These are phyloP conservation scores for Pardalotus punctatus DNA, from an alignment of 2,113 vertebrate species.

Conservation along the genomic window DNA sequence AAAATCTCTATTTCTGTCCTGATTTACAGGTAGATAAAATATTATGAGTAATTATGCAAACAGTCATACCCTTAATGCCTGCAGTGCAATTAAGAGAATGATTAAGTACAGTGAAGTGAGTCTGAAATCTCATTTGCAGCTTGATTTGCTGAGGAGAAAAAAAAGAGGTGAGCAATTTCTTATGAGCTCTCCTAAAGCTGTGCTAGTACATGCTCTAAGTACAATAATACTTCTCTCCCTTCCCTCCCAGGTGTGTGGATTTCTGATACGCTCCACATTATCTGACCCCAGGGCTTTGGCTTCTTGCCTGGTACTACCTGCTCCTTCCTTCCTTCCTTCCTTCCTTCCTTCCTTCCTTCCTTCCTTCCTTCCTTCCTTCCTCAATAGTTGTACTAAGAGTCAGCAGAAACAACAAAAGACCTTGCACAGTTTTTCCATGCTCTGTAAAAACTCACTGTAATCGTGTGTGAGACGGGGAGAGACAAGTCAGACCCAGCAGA, in stretches of 20 bases:
- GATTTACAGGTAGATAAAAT: neutral
- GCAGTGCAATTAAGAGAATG: neutral
- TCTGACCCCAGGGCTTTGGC: neutral
- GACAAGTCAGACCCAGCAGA: neutral
- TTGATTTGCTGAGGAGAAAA: neutral
- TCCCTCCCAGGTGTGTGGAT: neutral
- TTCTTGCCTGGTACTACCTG: neutral
- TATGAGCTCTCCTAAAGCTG: neutral
- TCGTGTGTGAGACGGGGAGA: neutral
- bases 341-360: neutral
- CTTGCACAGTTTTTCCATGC: neutral
- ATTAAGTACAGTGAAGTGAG: neutral
- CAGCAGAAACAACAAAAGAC: neutral
- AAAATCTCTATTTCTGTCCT: neutral
- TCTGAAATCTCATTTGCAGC: neutral
- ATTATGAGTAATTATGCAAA: neutral
- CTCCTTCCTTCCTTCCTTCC: too few species aligned
- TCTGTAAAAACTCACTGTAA: neutral
- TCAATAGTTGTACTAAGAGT: neutral
- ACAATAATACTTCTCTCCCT: neutral
- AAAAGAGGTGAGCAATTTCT: neutral
- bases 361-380: too few species aligned
- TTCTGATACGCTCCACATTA: neutral
- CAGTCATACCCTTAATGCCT: neutral
- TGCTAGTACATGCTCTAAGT: neutral